Evolutionary conservation across 2,888 invertebrate genomes (phyloP), one percentile per base, ranked within the genome.

Genomic region (Cylindroiulus punctatus): DNA sequence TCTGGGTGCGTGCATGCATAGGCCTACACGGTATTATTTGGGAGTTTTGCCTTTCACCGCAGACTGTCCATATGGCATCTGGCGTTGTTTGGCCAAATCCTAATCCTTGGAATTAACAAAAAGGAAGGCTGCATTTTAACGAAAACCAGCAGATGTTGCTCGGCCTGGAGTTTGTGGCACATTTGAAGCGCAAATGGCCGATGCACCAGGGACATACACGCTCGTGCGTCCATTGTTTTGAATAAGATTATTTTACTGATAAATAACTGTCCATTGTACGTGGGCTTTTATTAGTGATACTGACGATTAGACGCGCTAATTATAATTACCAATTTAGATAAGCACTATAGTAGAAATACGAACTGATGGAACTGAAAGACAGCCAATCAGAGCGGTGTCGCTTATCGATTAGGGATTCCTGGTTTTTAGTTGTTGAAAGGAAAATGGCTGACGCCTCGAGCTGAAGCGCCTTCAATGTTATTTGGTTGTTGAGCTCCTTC

Each of bases 101-200:
- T 65, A 65, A 65, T 65, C 65, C 65, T 65, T 65, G 65, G 65
- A 65, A 65, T 65, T 65, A 65, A 65, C 65, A 65, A 65, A 65
- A 65, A 65, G 65, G 65, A 65, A 65, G 65, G 65, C 26, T 65
- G 65, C 8, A 65, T 65, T 65, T 65, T 19, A 65, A 65, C 65
- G 26, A 65, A 65, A 26, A 19, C n/a, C 65, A 65, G 65, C 65
- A 65, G 65, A 65, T 65, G 65, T 65, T 65, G 65, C 65, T 26
- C 26, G 65, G n/a, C n/a, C 14, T 52, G 10, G 44, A 44, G 44
- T 44, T 44, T 12, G 7, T 44, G 12, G 1, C 44, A 12, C 44
- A 44, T 44, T 44, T 44, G 8, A 44, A 44, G 1, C 14, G 44
- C 44, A 44, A 44, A 8, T 44, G 44, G 44, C 44, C 12, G 14